Base-by-base conservation (phyloP, 2,113 vertebrate species). In the Eleginops maclovinus region DNA sequence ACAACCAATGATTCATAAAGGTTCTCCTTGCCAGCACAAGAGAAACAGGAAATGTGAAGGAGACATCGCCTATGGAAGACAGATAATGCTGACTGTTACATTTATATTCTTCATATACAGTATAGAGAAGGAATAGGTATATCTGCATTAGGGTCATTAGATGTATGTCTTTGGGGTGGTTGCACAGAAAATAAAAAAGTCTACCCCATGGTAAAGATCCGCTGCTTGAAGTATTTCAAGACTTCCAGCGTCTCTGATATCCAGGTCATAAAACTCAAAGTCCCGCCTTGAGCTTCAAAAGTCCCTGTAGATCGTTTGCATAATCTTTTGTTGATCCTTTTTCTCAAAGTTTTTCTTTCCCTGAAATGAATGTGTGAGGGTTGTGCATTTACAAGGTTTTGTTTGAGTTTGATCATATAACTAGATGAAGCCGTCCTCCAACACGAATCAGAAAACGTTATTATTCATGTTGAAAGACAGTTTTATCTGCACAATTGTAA, bases 1-100 rank as follows among this genome's bases (percentile, higher is more conserved):
- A 94, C 92, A 93, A 89, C 84, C 88, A 80, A 90, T 94, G 92
- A 93, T 94, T 94, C 91, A 93, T 89, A 92, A 87, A 86, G 85
- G 79, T 74, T 77, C 77, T 72, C 76, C 69, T 58, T 72, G 87
- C 76, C 78, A 75, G 46, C 6, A 36, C 43, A 72, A 51, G 17
- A 82, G 71, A 77, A 88, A 89, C 88, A 82, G 86, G 88, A 91
- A 85, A 92, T 67, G 60, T 78, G 75, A 87, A 84, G 69, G 68
- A 79, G 65, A 85, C 82, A 76, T 62, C 69, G 55, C 76, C 60
- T 69, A 65, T 63, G 24, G 22, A n/a, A 62, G 47, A 56, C 19
- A 31, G 16, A 72, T 62, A 46, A 22, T 56, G 36, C 11, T 50
- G 41, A 16, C n/a, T 9, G 17, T n/a, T n/a, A 54, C 67, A 17